These are phyloP conservation scores for Criorhina ranunculi DNA, from an alignment of 2,888 invertebrate species.

Conservation along the genomic window DNA sequence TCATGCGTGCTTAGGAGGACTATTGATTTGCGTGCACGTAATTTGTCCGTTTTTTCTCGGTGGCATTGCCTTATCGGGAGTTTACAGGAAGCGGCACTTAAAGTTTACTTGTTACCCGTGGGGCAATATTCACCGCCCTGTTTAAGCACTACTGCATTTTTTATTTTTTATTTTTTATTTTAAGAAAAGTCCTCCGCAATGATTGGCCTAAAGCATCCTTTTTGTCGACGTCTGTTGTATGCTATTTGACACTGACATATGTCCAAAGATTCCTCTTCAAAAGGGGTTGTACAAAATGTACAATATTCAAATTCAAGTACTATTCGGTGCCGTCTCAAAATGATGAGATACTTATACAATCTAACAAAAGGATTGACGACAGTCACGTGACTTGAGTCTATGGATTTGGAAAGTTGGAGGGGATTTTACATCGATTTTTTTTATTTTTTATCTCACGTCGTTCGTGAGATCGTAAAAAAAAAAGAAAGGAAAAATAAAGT, in stretches of 20 bases:
- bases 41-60: conserved; percentile 32
- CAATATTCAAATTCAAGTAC: conserved; percentile 61
- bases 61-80: conserved; percentile 22
- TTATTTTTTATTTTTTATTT: conserved; percentile 10
- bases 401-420: conserved; percentile 50
- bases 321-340: conserved; percentile 52
- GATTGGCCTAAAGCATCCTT: conserved; percentile 63
- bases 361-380: conserved; percentile 69
- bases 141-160: conserved; percentile 10
- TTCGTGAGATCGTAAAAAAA: conserved; percentile 35
- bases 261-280: conserved; percentile 61
- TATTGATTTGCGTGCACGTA: conserved; percentile 65
- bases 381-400: conserved; percentile 71
- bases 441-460: conserved; percentile 51
- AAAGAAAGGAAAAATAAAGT: conserved; percentile 4
- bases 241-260: conserved; percentile 65
- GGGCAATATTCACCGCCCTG: conserved; percentile 35
- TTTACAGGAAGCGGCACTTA: conserved; percentile 61
- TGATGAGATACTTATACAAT: conserved; percentile 65
- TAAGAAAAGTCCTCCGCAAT: conserved; percentile 29
- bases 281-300: conserved; percentile 45
- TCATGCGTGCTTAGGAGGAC: conserved; percentile 42
- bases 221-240: conserved; percentile 49
- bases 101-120: conserved; percentile 48
- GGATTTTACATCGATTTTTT: conserved; percentile 39